Conservation (phyloP, 2,797 vertebrate genomes). For the Tangara arthus region DNA sequence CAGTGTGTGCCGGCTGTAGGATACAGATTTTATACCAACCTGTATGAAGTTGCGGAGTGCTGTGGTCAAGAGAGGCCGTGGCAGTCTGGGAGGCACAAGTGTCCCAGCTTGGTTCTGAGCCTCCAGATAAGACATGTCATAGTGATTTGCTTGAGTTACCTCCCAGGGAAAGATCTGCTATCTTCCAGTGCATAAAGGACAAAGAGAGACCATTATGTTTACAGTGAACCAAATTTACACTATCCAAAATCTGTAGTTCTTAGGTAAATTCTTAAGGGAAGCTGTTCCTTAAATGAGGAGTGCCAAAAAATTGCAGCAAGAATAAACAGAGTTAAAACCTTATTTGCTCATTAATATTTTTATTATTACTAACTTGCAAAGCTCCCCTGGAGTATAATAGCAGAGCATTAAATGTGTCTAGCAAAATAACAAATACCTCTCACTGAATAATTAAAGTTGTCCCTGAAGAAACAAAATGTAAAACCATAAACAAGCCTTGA, state of each 20-base stretch:
- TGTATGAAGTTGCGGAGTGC: neutral
- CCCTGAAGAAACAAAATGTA: conserved; percentile 1
- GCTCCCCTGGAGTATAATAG: neutral
- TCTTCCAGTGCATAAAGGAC: neutral
- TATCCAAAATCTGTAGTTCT: neutral
- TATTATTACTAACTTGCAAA: neutral
- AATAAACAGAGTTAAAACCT: neutral
- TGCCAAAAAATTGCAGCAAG: neutral
- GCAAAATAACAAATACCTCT: neutral
- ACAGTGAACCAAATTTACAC: neutral
- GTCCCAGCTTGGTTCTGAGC: neutral
- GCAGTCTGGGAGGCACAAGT: neutral
- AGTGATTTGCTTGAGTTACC: neutral
- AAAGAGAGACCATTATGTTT: neutral
- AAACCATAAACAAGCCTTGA: conserved; percentile 27
- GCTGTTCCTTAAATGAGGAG: neutral
- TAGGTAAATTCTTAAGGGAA: neutral
- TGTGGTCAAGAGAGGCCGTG: neutral
- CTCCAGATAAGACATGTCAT: neutral
- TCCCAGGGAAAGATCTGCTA: neutral
- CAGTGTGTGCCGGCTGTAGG: neutral
- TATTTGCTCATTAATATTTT: neutral
- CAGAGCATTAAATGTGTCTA: neutral
- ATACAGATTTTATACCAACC: neutral
- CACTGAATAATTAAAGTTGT: neutral